Evolutionary conservation across 2,113 vertebrate species (phyloP).

Genomic region (Ochotona princeps): DNA sequence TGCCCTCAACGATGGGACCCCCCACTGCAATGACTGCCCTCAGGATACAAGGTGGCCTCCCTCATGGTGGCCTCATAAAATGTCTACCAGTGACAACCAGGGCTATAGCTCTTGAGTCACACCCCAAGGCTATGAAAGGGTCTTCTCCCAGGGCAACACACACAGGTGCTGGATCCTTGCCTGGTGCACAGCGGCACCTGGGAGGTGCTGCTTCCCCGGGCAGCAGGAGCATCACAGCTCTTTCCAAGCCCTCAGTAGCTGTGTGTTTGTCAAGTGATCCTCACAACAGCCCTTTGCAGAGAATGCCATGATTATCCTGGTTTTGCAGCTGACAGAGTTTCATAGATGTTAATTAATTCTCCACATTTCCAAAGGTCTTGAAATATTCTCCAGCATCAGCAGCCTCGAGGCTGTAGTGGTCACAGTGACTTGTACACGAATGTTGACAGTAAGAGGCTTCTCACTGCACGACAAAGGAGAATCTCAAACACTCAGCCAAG

Average conservation of each 20-base stretch:
- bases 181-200: not conserved
- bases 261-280: too few relatives aligned
- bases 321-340: not conserved
- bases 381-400: rapidly evolving
- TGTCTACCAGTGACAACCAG: not conserved
- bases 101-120: not conserved
- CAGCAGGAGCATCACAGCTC: not conserved
- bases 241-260: not conserved
- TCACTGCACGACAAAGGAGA: not conserved
- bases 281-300: not conserved
- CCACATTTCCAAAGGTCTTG: not conserved
- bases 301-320: not conserved
- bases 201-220: not conserved
- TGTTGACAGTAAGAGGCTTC: not conserved
- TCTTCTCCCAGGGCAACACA: not conserved
- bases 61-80: not conserved
- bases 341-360: not conserved
- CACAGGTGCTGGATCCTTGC: not conserved
- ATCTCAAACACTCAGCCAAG: not conserved
- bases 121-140: not conserved
- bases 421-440: not conserved
- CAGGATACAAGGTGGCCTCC: not conserved
- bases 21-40: not conserved
- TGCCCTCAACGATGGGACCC: too few relatives aligned
- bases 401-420: rapidly evolving